Base-by-base conservation (phyloP, 2,113 vertebrate genomes). In the Chionis minor region DNA sequence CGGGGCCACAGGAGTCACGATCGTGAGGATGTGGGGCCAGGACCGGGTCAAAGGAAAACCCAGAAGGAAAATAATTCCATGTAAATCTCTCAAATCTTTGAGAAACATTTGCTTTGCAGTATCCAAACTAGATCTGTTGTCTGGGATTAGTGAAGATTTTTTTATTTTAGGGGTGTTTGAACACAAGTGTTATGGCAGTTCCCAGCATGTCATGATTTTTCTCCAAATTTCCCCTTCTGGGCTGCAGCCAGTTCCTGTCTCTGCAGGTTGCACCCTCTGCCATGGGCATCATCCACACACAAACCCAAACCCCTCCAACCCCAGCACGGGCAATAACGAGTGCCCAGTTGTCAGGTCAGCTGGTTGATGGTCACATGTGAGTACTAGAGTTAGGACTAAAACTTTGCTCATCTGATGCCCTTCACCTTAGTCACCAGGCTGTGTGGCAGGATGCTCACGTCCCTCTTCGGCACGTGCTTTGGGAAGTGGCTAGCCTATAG, bases 11-110 rank as follows among this genome's bases (percentile, higher is more conserved):
- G 27, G 47, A 69, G 42, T 27, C 35, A 44, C 2, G 8, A 2
- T 1, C 0, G 0, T 5, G 13, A 5, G 51, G n/a, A 61, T 1
- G 5, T 38, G 8, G 33, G 20, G 14, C 15, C 6, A 81, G 59
- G 33, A 55, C 22, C 58, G 32, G 70, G 13, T 15, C 20, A 81
- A 81, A 79, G 10, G 15, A 75, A 42, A 81, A 22, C 7, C 32
- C 42, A 35, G 2, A 1, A 86, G 63, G 24, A 83, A 90, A 90
- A 70, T 16, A 88, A 58, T 66, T 86, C 22, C 12, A 6, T 51
- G 27, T 9, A 77, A 75, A 86, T 44, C 27, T 81, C 33, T 67
- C 58, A 47, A 63, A 62, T n/a, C 30, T 79, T 63, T 44, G 13
- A 26, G 35, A 62, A 52, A 54, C 6, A 3, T 54, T 55, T n/a